These are phyloP conservation scores for Gymnoscopelus microlampas DNA, from an alignment of 2,797 vertebrate genomes.

Conservation along the genomic window DNA sequence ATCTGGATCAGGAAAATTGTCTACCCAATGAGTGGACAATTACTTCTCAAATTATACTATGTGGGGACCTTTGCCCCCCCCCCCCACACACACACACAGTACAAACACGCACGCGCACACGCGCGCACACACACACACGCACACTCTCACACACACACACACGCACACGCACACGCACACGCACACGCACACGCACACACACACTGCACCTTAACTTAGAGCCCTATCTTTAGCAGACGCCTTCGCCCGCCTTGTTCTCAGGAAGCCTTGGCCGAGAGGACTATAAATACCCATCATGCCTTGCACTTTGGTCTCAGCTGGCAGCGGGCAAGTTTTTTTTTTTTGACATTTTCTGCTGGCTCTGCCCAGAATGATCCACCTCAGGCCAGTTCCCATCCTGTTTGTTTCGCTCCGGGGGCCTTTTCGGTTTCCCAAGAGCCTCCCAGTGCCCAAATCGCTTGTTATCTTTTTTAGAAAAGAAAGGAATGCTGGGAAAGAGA, in stretches of 20 bases:
- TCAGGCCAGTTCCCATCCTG: slow-evolving; percentile 70
- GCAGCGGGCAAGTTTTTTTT: slow-evolving; percentile 43
- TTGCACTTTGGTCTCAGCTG: slow-evolving; percentile 39
- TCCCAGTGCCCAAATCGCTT: slow-evolving; percentile 41
- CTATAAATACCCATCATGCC: slow-evolving; percentile 58
- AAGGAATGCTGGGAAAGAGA: slow-evolving; percentile 74
- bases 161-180: too few species aligned
- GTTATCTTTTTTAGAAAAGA: slow-evolving; percentile 67
- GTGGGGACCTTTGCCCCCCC: too few species aligned
- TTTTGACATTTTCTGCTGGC: slow-evolving; percentile 25
- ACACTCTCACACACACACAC: too few species aligned
- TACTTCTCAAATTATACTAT: too few species aligned
- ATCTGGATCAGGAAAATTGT: too few species aligned
- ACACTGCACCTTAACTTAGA: slow-evolving; percentile 23
- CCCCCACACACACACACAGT: too few species aligned
- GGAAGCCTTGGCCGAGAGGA: slow-evolving; percentile 47
- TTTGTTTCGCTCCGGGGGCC: slow-evolving; percentile 55
- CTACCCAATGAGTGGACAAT: too few species aligned
- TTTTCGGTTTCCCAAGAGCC: slow-evolving; percentile 53
- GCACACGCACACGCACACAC: neutral
- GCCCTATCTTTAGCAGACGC: slow-evolving; percentile 33
- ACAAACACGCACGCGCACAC: too few species aligned
- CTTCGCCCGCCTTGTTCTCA: slow-evolving; percentile 40
- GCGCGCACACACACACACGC: too few species aligned
- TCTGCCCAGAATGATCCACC: slow-evolving; percentile 56